A percentile compares a stretch with the other conserved stretches of the same genome.
Conservation (phyloP, 2,888 invertebrate species). For the Galeopsomyia nigrocyanea region DNA sequence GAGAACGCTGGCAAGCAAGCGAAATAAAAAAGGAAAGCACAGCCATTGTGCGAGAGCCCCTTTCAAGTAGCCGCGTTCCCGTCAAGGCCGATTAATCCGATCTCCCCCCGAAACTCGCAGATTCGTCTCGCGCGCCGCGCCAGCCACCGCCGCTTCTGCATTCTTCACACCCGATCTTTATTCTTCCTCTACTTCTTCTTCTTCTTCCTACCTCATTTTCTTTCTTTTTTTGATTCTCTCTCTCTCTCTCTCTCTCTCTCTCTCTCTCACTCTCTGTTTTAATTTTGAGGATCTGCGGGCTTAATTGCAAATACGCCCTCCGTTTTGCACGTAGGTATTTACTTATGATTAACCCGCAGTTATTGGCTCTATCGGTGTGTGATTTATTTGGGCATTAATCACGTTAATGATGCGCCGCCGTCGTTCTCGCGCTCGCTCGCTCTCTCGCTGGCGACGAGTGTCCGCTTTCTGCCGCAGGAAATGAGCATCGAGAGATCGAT, state of each 20-base stretch:
- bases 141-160: constrained; percentile 6
- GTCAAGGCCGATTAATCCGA: constrained; percentile 53
- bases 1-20: too few relatives aligned
- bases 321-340: constrained; percentile 53
- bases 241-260: too few relatives aligned
- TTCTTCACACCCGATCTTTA: not conserved
- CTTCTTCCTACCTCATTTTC: too few relatives aligned
- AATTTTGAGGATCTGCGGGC: constrained; percentile 17
- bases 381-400: constrained; percentile 69
- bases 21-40: too few relatives aligned
- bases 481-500: constrained; percentile 68
- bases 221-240: too few relatives aligned
- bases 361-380: constrained; percentile 68
- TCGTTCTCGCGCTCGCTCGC: constrained; percentile 56
- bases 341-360: constrained; percentile 68
- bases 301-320: constrained; percentile 32
- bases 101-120: constrained; percentile 49
- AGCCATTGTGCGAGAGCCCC: constrained; percentile 14
- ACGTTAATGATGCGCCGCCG: constrained; percentile 67
- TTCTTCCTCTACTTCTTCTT: too few relatives aligned
- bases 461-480: constrained; percentile 60
- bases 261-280: not conserved
- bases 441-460: constrained; percentile 53
- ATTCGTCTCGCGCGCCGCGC: constrained; percentile 47
- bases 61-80: constrained; percentile 28